Conservation (phyloP, 23 tunicate species). For the Aplidium turbinatum region DNA sequence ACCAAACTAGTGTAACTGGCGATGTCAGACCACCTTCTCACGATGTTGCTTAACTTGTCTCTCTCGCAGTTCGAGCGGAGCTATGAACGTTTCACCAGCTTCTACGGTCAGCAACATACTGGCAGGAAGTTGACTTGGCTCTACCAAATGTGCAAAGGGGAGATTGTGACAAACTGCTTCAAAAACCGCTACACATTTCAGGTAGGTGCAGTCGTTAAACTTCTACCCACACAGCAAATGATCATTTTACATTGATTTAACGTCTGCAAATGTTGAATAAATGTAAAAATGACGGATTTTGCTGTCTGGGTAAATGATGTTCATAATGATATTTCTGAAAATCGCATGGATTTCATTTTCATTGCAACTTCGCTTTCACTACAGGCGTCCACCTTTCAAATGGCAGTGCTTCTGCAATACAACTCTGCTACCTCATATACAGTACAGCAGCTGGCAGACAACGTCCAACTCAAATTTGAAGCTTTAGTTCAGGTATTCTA, state of each 20-base stretch:
- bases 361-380: not conserved
- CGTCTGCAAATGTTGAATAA: too few relatives aligned
- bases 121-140: constrained; percentile 88
- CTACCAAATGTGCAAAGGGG: constrained; percentile 87
- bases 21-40: too few relatives aligned
- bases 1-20: too few relatives aligned
- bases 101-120: constrained; percentile 80
- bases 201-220: constrained; percentile 36
- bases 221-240: too few relatives aligned
- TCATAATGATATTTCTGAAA: too few relatives aligned
- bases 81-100: constrained; percentile 71
- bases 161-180: constrained; percentile 91
- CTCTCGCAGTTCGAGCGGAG: constrained; percentile 76
- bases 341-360: too few relatives aligned
- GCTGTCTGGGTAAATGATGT: too few relatives aligned
- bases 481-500: constrained; percentile 84
- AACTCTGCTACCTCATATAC: constrained; percentile 72
- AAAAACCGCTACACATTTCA: constrained; percentile 86
- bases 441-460: constrained; percentile 89
- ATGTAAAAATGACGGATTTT: too few relatives aligned
- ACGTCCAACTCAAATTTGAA: constrained; percentile 77
- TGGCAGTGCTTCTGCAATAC: constrained; percentile 94
- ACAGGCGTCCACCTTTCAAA: constrained; percentile 99
- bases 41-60: too few relatives aligned
- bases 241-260: too few relatives aligned